phyloP scores from a whole-genome alignment of 2,797 vertebrate genomes.

The Cossypha niveicapilla region DNA sequence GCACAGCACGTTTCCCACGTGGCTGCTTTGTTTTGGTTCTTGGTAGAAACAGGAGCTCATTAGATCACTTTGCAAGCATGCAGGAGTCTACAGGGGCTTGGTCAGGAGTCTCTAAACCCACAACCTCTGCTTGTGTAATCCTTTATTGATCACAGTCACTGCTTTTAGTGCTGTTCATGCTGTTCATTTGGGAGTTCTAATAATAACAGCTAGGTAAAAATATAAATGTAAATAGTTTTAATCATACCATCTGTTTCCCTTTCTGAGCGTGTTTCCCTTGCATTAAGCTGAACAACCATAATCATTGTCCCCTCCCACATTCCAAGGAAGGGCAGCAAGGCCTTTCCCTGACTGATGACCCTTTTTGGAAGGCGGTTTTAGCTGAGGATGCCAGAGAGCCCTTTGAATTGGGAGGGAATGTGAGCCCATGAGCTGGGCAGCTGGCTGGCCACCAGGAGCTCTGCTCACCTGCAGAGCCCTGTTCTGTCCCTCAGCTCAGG shows the following conservation, averaged over 20 bases:
- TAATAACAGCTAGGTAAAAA: background rate
- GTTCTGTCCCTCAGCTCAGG: background rate
- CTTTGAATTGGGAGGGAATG: background rate
- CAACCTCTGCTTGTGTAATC: background rate
- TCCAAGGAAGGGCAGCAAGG: background rate
- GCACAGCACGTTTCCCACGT: background rate
- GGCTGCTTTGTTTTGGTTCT: constrained; percentile 16
- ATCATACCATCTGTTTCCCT: background rate
- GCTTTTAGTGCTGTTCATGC: background rate
- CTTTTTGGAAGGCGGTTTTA: background rate
- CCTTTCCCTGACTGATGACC: background rate
- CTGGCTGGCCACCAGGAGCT: background rate
- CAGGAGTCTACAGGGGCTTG: background rate
- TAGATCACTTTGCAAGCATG: constrained; percentile 38
- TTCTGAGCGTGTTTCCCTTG: background rate
- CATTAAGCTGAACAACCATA: background rate
- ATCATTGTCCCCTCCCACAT: background rate
- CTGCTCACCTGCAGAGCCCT: background rate
- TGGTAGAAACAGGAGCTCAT: constrained; percentile 25
- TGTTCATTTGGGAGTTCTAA: background rate
- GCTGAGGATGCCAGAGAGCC: background rate
- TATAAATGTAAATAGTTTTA: background rate
- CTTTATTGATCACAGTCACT: background rate
- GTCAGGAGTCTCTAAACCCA: background rate
- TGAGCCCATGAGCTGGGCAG: background rate